Base-by-base conservation (phyloP, 1,140 invertebrate species). In the Vollenhovia emeryi region DNA sequence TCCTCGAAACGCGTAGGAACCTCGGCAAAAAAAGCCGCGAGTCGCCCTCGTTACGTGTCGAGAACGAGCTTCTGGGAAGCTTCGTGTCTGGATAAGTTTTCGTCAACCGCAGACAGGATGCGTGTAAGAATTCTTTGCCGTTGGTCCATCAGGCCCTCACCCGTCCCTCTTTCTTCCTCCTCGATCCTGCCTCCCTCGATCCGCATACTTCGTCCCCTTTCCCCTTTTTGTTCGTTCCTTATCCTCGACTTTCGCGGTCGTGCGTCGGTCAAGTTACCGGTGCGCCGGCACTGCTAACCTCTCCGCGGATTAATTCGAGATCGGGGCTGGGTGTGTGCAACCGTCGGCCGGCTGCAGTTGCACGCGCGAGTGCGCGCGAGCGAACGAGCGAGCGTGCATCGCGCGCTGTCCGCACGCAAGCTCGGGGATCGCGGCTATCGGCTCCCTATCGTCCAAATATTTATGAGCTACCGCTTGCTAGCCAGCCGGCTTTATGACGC, bases 51-150 rank as follows among this genome's bases (percentile, higher is more conserved):
- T 36, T 68, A 43, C 62, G 71, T 68, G 79, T 11, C 33, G 60
- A 57, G 57, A 80, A 45, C 57, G 89, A 86, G 89, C 75, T 95
- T 94, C 93, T 91, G 66, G 88, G 93, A 94, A 94, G 91, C 94
- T 94, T 93, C 93, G 93, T 94, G 94, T 91, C 93, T 92, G 91
- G 91, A 92, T 93, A 93, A 92, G 93, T 94, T 94, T 90, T 94
- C 93, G 93, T 94, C 93, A 94, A 94, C 93, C 92, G 93, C 93
- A 94, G 94, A 93, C 93, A 93, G 92, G 91, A 93, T 94, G 94
- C 93, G 93, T 94, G 93, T 92, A 94, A 94, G 94, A 94, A 93
- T 92, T 91, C 90, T 84, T 33, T 89, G 86, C 82, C 88, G 83
- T 90, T 89, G 87, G 89, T 89, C 87, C 88, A 89, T 69, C 86